phyloP scores from a whole-genome alignment of 2,113 vertebrate genomes.

The Brachypodius melanocephalos region DNA sequence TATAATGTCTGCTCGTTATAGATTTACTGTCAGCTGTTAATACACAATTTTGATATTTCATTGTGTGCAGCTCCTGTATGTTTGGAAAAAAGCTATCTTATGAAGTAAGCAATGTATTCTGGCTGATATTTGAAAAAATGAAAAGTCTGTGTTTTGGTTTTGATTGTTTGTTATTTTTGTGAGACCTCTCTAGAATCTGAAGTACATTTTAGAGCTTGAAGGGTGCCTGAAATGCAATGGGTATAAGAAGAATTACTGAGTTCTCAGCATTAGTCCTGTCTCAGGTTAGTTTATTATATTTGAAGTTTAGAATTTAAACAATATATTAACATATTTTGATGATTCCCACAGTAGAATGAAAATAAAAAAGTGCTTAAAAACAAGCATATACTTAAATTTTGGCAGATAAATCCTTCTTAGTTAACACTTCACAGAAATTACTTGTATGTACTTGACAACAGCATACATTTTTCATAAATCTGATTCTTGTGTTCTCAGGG shows the following conservation, averaged over 20 bases:
- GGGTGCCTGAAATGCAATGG: slow-evolving; percentile 16
- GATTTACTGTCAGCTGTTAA: neutral
- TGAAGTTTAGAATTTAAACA: slow-evolving; percentile 60
- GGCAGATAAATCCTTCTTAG: slow-evolving; percentile 67
- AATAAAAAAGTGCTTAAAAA: slow-evolving; percentile 65
- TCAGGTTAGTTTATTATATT: slow-evolving; percentile 55
- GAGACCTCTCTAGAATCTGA: neutral
- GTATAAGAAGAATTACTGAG: slow-evolving; percentile 26
- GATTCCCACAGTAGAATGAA: slow-evolving; percentile 54
- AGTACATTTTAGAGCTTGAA: slow-evolving; percentile 24
- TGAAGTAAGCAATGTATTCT: neutral
- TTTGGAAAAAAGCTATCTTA: neutral
- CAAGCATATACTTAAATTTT: slow-evolving; percentile 56
- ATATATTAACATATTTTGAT: slow-evolving; percentile 66
- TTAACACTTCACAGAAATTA: slow-evolving; percentile 71
- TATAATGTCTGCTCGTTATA: neutral
- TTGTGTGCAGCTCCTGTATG: neutral
- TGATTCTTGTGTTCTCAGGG: slow-evolving; percentile 58
- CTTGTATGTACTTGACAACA: slow-evolving; percentile 65
- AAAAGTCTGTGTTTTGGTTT: neutral
- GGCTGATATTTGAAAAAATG: neutral
- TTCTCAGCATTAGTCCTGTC: slow-evolving; percentile 56
- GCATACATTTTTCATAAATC: slow-evolving; percentile 73
- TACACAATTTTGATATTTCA: neutral
- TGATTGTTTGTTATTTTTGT: neutral